These are phyloP conservation scores for Hafferia zeledoni DNA, from an alignment of 2,797 vertebrate species.

Conservation along the genomic window DNA sequence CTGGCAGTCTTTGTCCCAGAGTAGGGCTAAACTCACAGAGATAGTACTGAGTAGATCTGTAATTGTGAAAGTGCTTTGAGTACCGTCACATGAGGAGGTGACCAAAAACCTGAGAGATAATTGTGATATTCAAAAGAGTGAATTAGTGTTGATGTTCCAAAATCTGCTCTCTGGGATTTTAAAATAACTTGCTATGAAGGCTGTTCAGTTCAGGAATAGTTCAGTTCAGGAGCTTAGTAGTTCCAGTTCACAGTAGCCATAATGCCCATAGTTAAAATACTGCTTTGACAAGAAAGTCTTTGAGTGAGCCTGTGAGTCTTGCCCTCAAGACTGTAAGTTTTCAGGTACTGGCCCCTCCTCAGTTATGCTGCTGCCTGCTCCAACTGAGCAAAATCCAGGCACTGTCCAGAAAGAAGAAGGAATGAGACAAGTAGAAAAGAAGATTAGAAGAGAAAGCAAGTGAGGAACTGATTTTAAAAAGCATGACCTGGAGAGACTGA, in stretches of 20 bases:
- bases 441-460: not conserved
- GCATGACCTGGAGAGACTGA: not conserved
- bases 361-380: not conserved
- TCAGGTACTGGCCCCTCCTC: not conserved
- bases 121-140: not conserved
- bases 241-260: not conserved
- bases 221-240: not conserved
- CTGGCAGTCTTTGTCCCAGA: not conserved
- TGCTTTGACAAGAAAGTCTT: not conserved
- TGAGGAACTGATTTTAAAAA: not conserved
- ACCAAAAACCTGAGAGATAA: not conserved
- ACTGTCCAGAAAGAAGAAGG: not conserved
- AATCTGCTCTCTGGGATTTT: not conserved
- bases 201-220: not conserved
- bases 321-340: not conserved
- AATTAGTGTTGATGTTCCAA: not conserved
- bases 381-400: not conserved
- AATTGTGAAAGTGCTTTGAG: not conserved
- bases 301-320: not conserved
- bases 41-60: not conserved
- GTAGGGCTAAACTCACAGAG: not conserved
- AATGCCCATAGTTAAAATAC: not conserved
- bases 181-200: not conserved
- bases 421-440: not conserved
- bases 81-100: not conserved